Evolutionary conservation across 2,797 vertebrate species (phyloP).

Genomic region (Erethizon dorsatum): DNA sequence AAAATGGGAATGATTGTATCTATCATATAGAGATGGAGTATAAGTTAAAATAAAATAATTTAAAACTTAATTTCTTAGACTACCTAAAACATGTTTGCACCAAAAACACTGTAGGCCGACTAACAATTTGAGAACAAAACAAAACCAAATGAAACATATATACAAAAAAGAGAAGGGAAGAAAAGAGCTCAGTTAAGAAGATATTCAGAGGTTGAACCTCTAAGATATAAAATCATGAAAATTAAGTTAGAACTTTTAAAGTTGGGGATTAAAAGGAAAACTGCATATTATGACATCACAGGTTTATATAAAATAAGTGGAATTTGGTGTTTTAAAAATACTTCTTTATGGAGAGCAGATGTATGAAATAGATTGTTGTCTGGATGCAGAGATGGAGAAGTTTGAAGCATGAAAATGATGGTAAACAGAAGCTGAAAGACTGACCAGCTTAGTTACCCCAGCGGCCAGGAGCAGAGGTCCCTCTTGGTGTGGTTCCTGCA

Average conservation of each 20-base stretch:
- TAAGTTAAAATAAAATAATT: neutral
- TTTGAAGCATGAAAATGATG: neutral
- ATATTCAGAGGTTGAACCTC: neutral
- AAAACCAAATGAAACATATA: neutral
- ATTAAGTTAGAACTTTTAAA: neutral
- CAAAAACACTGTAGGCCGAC: neutral
- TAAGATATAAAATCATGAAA: constrained; percentile 30
- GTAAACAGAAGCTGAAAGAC: neutral
- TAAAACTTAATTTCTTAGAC: neutral
- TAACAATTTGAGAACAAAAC: constrained; percentile 29
- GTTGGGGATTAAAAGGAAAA: neutral
- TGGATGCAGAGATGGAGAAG: neutral
- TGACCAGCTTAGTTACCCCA: neutral
- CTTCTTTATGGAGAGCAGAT: neutral
- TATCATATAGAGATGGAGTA: neutral
- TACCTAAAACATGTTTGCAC: neutral
- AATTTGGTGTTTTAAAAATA: neutral
- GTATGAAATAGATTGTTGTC: neutral
- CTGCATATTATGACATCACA: neutral
- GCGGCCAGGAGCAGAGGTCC: no score
- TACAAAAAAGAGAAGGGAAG: neutral
- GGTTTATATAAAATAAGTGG: neutral
- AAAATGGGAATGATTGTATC: neutral
- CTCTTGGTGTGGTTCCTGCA: no score
- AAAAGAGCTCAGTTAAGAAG: neutral